Percentiles rank a stretch among this genome's conserved stretches.
Conservation (phyloP, 2,113 vertebrate species). For the Psammodynastes pulverulentus region DNA sequence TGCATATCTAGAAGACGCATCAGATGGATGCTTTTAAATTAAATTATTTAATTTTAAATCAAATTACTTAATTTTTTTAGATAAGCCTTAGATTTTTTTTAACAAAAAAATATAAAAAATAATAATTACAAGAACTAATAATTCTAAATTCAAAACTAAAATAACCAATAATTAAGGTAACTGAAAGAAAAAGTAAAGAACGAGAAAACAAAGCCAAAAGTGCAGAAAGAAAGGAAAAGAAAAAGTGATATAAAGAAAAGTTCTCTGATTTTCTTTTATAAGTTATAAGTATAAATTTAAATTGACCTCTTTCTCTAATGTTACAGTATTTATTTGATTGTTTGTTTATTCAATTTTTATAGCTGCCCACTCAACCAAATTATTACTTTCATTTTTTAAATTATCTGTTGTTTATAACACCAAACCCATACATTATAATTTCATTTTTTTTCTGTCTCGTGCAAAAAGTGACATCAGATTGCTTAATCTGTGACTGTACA, state of each 20-base stretch:
- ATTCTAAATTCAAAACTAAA: not conserved
- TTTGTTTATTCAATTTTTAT: no score
- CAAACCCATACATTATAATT: no score
- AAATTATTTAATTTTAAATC: conserved; percentile 40
- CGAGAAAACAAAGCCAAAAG: not conserved
- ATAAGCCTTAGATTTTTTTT: not conserved
- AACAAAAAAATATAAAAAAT: not conserved
- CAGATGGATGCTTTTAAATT: conserved; percentile 60
- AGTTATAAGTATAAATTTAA: not conserved
- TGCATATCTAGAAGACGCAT: conserved; percentile 25
- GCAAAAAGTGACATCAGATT: conserved; percentile 6
- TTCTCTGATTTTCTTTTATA: not conserved
- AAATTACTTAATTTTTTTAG: conserved; percentile 37
- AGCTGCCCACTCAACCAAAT: no score
- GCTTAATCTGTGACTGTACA: conserved; percentile 22
- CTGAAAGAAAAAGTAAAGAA: not conserved
- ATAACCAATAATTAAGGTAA: not conserved
- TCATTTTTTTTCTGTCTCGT: no score
- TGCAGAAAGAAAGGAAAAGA: not conserved
- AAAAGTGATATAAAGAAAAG: not conserved
- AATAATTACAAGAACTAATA: not conserved
- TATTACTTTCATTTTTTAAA: no score
- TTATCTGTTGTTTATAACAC: no score
- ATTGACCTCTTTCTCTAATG: no score
- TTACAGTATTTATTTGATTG: no score